Percentiles rank a stretch among this genome's conserved stretches.
phyloP scores from a whole-genome alignment of 2,888 invertebrate genomes.

The Drosophila histrio region DNA sequence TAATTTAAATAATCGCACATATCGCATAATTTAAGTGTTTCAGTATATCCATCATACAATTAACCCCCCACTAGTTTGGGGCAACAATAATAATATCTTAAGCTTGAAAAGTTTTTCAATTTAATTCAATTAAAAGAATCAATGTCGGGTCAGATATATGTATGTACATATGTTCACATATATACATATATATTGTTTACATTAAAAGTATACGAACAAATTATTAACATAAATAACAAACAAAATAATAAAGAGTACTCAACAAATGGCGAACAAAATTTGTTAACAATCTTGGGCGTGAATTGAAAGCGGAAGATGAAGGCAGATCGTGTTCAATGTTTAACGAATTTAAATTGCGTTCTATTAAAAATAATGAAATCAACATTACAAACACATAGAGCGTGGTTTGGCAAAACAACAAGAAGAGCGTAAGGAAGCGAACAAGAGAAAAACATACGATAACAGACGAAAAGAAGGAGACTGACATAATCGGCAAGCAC shows the following conservation, averaged over 20 bases:
- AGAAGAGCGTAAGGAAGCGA: slow-evolving; percentile 17
- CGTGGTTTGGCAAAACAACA: slow-evolving; percentile 34
- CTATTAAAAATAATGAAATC: slow-evolving; percentile 62
- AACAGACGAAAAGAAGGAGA: slow-evolving; percentile 35
- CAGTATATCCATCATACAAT: neutral
- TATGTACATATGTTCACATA: neutral
- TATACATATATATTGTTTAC: neutral
- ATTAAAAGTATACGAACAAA: no score
- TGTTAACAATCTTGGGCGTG: slow-evolving; percentile 21
- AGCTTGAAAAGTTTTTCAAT: slow-evolving; percentile 47
- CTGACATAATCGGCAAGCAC: slow-evolving; percentile 66
- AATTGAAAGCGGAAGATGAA: slow-evolving; percentile 32
- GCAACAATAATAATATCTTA: slow-evolving; percentile 11
- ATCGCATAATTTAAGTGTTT: neutral
- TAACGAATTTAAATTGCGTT: slow-evolving; percentile 69
- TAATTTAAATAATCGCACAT: neutral
- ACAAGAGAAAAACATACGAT: slow-evolving; percentile 20
- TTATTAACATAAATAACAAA: slow-evolving; percentile 10
- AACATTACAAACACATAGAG: slow-evolving; percentile 39
- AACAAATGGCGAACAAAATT: slow-evolving; percentile 18
- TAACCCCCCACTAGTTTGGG: slow-evolving; percentile 18
- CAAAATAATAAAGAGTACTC: neutral
- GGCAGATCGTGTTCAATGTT: slow-evolving; percentile 40
- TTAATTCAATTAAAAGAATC: slow-evolving; percentile 42
- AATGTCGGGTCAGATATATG: neutral